Base-by-base conservation (phyloP, 2,888 invertebrate species). In the Julus scandinavius region DNA sequence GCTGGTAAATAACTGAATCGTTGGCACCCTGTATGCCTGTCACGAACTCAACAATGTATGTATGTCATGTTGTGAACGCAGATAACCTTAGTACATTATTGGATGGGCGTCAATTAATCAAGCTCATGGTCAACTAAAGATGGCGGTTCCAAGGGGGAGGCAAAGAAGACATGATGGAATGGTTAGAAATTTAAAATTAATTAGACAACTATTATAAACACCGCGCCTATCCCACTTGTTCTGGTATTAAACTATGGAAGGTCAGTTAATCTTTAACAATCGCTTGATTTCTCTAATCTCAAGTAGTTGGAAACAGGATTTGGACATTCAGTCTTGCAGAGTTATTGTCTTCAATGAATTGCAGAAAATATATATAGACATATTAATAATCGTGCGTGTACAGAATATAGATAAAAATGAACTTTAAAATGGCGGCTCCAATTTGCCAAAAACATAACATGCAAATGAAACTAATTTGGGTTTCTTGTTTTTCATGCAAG, bases 81-180 rank as follows among this genome's bases (percentile, higher is more conserved):
- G 63, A 63, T 63, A 63, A 63, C 63, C 63, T 63, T 63, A 63
- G 20, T 20, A 63, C 63, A 63, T 63, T 63, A 63, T 20, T 20
- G 20, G 63, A 63, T 63, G 63, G 63, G 63, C 63, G 63, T 63
- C 63, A 63, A 63, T 63, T 63, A 63, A 63, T 63, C 63, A 63
- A 63, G 63, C 63, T 63, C 63, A 63, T 63, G 63, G 63, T 63
- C 63, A 63, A 63, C 63, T 63, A 63, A 58, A 17, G 58, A 58
- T 63, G 63, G 63, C 20, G n/a, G 9, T 9, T 63, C 20, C 20
- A 6, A 20, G 63, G 63, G 17, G 63, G 15, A 15, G 63, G 63
- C 6, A 20, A 63, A 6, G 20, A 63, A n/a, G 20, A 20, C 63
- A 20, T 63, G 63, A 63, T 63, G 63, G 63, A 63, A 63, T 63